Evolutionary conservation across 2,797 vertebrate genomes (phyloP).

Genomic region (Sternarchorhynchus goeldii): DNA sequence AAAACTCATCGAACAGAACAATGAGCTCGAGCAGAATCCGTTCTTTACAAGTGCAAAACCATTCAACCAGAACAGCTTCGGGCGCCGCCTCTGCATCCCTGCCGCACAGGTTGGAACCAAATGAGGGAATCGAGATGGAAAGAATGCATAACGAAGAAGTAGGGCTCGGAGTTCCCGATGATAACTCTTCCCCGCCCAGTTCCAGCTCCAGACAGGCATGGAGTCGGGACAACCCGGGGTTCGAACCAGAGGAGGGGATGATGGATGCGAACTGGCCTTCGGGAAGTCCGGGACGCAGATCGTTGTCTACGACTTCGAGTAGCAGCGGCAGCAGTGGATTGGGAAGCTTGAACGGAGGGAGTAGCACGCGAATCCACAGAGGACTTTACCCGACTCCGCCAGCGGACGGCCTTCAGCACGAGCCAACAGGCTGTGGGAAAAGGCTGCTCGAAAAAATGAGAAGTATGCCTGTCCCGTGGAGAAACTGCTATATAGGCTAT

Average conservation of each 20-base stretch:
- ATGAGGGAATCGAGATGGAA: constrained; percentile 81
- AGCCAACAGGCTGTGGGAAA: constrained; percentile 77
- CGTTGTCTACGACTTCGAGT: constrained; percentile 71
- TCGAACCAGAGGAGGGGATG: constrained; percentile 90
- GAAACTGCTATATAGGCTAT: background rate
- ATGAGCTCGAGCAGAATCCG: constrained; percentile 51
- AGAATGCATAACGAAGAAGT: constrained; percentile 77
- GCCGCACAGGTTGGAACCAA: constrained; percentile 51
- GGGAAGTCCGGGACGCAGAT: constrained; percentile 78
- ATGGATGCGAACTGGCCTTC: constrained; percentile 90
- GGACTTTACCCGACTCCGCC: constrained; percentile 72
- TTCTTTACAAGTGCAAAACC: constrained; percentile 31
- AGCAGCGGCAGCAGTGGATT: constrained; percentile 75
- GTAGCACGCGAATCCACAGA: constrained; percentile 71
- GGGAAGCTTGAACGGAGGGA: constrained; percentile 68
- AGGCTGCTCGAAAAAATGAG: constrained; percentile 84
- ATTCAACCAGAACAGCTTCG: constrained; percentile 18
- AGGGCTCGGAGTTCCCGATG: constrained; percentile 68
- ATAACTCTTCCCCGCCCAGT: constrained; percentile 81
- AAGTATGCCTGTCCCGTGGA: constrained; percentile 70
- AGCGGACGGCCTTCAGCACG: constrained; percentile 66
- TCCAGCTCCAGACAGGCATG: constrained; percentile 89
- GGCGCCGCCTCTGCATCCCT: background rate
- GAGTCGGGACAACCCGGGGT: constrained; percentile 94
- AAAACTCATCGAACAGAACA: background rate